Evolutionary conservation across 2,797 vertebrate genomes (phyloP).

Genomic region (Poeciliopsis gracilis): DNA sequence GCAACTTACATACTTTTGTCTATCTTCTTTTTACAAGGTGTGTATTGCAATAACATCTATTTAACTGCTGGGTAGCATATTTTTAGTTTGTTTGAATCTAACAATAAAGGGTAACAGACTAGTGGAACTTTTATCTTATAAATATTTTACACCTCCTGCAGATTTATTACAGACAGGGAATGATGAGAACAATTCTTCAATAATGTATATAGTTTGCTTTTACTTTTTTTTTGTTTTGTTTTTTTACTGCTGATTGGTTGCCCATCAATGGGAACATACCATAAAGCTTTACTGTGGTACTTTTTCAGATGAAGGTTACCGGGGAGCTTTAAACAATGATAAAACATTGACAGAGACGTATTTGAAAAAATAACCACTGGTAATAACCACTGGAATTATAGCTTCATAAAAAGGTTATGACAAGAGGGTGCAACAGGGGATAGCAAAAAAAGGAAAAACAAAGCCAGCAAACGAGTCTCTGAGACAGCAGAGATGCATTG

Average conservation of each 20-base stretch:
- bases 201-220: constrained; percentile 16
- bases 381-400: constrained; percentile 50
- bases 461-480: constrained; percentile 26
- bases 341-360: constrained; percentile 46
- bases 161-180: constrained; percentile 13
- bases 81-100: not conserved
- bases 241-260: constrained; percentile 35
- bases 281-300: constrained; percentile 37
- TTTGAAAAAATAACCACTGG: constrained; percentile 40
- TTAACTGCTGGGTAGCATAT: not conserved
- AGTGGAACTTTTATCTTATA: not conserved
- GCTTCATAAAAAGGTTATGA: constrained; percentile 33
- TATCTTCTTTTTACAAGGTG: not conserved
- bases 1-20: not conserved
- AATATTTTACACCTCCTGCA: constrained; percentile 4
- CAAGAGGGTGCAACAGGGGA: constrained; percentile 21
- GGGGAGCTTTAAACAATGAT: constrained; percentile 26
- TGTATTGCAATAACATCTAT: not conserved
- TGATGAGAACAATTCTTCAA: constrained; percentile 27
- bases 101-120: not conserved
- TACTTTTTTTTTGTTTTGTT: not conserved
- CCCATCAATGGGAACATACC: constrained; percentile 30
- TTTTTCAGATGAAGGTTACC: constrained; percentile 39
- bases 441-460: constrained; percentile 31
- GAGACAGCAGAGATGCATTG: not conserved